Conservation (phyloP, 2,113 vertebrate genomes). For the Hiodon alosoides region DNA sequence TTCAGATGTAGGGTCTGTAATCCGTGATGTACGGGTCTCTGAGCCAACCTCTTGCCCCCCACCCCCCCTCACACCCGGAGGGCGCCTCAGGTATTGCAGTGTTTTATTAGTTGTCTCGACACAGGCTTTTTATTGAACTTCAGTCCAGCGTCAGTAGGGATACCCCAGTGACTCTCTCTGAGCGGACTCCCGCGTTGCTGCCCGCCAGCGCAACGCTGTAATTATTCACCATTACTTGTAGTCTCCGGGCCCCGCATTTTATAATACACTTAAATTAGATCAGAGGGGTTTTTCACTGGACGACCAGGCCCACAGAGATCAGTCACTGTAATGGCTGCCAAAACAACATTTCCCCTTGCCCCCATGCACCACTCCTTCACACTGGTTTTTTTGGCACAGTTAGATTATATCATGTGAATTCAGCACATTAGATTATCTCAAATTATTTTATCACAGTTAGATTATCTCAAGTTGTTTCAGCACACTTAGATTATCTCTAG, state of each 20-base stretch:
- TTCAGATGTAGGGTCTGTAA: neutral
- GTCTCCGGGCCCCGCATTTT: constrained; percentile 38
- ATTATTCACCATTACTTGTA: constrained; percentile 40
- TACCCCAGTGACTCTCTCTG: neutral
- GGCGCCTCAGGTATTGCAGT: neutral
- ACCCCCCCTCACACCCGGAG: neutral
- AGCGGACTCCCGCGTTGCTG: constrained; percentile 2
- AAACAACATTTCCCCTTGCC: neutral
- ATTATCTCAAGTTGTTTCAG: no score
- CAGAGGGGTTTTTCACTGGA: constrained; percentile 47
- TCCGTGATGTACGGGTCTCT: neutral
- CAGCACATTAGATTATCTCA: no score
- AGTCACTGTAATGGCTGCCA: constrained; percentile 48
- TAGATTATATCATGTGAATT: neutral
- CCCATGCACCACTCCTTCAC: constrained; percentile 39
- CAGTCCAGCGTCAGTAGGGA: neutral
- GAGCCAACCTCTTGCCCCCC: neutral
- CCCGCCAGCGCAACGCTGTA: constrained; percentile 39
- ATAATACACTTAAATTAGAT: constrained; percentile 55
- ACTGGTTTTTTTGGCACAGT: constrained; percentile 28
- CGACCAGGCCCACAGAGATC: constrained; percentile 57
- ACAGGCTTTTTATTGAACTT: neutral
- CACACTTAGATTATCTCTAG: no score
- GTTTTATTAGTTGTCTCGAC: neutral
- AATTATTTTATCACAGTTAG: no score